A percentile compares a stretch with the other conserved stretches of the same genome.
Evolutionary conservation across 2,888 invertebrate genomes (phyloP).

Genomic region (Sarcophaga subvicina): DNA sequence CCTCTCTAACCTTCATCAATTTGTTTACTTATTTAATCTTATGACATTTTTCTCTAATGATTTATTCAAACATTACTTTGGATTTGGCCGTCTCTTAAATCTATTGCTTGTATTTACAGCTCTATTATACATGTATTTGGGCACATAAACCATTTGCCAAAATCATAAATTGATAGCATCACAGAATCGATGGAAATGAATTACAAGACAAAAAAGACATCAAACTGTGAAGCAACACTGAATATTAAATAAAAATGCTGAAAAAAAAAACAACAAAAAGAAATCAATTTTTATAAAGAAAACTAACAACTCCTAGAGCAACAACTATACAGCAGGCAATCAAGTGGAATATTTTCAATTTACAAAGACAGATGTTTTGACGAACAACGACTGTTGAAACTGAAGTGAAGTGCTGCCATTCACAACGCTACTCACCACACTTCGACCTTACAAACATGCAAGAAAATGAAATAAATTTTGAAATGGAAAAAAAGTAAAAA

Average conservation of each 20-base stretch:
- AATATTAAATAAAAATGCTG: slow-evolving; percentile 25
- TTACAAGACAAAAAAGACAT: neutral
- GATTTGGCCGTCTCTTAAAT: neutral
- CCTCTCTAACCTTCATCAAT: too few species aligned
- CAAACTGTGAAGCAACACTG: slow-evolving; percentile 16
- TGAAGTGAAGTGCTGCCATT: neutral
- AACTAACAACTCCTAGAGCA: slow-evolving; percentile 45
- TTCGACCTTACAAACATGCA: too few species aligned
- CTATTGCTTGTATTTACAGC: neutral
- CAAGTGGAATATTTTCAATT: slow-evolving; percentile 53
- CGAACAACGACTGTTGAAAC: slow-evolving; percentile 38
- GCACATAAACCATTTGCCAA: neutral
- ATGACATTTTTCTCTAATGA: too few species aligned
- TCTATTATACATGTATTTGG: neutral
- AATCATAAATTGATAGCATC: slow-evolving; percentile 44
- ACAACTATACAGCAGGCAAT: slow-evolving; percentile 16
- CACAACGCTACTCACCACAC: too few species aligned
- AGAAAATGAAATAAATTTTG: too few species aligned
- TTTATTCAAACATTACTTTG: too few species aligned
- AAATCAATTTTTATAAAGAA: neutral
- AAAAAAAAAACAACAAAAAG: neutral
- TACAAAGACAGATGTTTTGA: slow-evolving; percentile 57
- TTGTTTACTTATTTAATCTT: too few species aligned
- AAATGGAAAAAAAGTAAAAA: too few species aligned
- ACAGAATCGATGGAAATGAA: neutral